Evolutionary conservation across 2,113 vertebrate genomes (phyloP).

Genomic region (Ptilonorhynchus violaceus): DNA sequence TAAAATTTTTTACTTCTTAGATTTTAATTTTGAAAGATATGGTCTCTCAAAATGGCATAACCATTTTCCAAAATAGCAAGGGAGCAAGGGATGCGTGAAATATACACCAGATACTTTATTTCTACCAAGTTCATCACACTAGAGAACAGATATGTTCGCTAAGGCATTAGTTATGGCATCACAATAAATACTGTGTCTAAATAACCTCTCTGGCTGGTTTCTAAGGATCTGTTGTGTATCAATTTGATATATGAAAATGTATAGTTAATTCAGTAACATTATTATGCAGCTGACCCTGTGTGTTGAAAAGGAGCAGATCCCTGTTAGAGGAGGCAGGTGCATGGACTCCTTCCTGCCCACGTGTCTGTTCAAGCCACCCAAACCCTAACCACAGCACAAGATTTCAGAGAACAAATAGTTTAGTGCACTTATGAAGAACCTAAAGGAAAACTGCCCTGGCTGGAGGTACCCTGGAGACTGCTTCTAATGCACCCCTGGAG

Average conservation of each 20-base stretch:
- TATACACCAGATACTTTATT: background rate
- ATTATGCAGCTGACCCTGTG: background rate
- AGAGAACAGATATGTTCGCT: background rate
- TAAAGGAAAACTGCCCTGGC: background rate
- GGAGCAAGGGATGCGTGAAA: fast-evolving
- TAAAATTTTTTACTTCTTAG: background rate
- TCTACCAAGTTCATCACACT: background rate
- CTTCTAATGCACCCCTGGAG: background rate
- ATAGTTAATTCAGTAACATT: background rate
- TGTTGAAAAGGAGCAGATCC: background rate
- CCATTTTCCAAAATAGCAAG: background rate
- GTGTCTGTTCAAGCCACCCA: background rate
- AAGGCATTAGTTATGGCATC: background rate
- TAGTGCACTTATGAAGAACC: background rate
- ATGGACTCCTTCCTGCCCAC: background rate
- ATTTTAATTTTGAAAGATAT: background rate
- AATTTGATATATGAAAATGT: background rate
- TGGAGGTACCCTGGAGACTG: background rate
- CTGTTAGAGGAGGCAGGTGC: background rate
- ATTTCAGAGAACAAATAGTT: background rate
- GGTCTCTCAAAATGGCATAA: background rate
- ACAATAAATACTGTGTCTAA: background rate
- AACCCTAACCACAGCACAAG: background rate
- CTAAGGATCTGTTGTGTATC: background rate
- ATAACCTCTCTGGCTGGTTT: background rate